Evolutionary conservation across 2,888 invertebrate genomes (phyloP), one percentile per base, ranked within the genome.

Genomic region (Ochropleura leucogaster): DNA sequence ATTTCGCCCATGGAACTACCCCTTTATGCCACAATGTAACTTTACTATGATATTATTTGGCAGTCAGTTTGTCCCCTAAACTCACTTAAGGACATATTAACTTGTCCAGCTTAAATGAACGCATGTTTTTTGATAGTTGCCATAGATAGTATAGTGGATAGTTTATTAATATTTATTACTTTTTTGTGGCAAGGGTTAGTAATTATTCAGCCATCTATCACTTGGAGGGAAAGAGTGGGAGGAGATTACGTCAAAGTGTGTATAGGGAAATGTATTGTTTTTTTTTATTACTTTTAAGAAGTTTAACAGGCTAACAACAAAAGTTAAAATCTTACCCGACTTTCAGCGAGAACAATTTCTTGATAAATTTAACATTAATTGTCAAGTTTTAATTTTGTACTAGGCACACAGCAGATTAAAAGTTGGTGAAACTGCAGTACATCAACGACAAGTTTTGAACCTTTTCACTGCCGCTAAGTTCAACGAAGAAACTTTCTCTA

Each of bases 151-250:
- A 62, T 40, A 12, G 47, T 12, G n/a, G n/a, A 53, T 55, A 64
- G 69, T 80, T 80, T 74, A 82, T 82, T 80, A 69, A 82, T 83
- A 80, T 83, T 83, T 84, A 84, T 80, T 69, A 70, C 72, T 80
- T 74, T 80, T 68, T 82, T 79, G 63, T 60, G 63, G 84, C 67
- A 80, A 80, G 74, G 74, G 72, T 74, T 80, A 53, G 74, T 82
- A 74, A 83, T 79, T 82, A 82, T 80, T 80, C 82, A 67, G 44
- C 47, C n/a, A 83, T 82, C 69, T 83, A 82, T 82, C 84, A 80
- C 69, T 67, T 18, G 30, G 16, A 12, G 40, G 47, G 69, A 74
- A 66, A 62, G 49, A 83, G 68, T 66, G 62, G 68, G 57, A 40
- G 68, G 51, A 80, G 62, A 72, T 72, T 70, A 40, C 18, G 63